phyloP scores from a whole-genome alignment of 2,113 vertebrate genomes.

The Petaurus breviceps region DNA sequence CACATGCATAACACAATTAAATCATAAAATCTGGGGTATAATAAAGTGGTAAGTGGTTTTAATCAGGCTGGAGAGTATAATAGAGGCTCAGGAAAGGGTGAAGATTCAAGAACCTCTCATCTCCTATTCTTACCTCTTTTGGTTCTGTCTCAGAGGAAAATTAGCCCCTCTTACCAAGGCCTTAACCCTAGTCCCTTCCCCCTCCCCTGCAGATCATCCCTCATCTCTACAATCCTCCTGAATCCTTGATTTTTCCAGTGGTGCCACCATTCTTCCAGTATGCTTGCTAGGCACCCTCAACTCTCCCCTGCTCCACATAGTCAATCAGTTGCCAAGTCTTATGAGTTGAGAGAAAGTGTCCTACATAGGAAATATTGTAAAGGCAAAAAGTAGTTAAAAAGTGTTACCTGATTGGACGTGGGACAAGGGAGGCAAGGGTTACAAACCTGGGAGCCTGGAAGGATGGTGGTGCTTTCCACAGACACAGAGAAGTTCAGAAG shows the following conservation, averaged over 20 bases:
- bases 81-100: neutral
- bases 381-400: neutral
- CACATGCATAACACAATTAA: neutral
- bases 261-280: neutral
- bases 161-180: neutral
- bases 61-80: neutral
- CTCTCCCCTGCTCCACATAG: neutral
- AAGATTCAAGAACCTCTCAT: neutral
- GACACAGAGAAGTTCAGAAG: neutral
- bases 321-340: neutral
- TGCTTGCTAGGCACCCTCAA: neutral
- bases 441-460: neutral
- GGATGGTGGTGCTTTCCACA: neutral
- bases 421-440: neutral
- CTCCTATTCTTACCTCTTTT: neutral
- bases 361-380: neutral
- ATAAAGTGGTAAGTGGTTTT: neutral
- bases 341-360: neutral
- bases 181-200: neutral
- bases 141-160: neutral
- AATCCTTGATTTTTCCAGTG: neutral
- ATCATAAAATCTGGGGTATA: neutral
- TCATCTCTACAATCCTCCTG: neutral
- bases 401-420: neutral
- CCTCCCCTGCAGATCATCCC: neutral